Base-by-base conservation (phyloP, 2,113 vertebrate genomes). In the Hoplias malabaricus region DNA sequence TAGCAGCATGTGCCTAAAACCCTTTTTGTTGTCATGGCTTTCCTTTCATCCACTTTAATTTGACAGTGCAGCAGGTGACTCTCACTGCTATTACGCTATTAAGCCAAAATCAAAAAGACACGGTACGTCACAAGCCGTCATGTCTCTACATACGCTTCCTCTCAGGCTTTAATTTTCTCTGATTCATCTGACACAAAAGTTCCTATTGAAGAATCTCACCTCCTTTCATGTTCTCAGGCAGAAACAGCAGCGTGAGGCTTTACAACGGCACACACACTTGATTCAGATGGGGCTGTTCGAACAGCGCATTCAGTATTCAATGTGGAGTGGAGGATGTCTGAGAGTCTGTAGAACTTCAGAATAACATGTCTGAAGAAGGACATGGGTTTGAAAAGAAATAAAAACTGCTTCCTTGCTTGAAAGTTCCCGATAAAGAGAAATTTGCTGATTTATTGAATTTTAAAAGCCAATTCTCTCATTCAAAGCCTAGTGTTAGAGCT, bases 61-160 rank as follows among this genome's bases (percentile, higher is more conserved):
- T 46, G 75, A 77, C 53, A 69, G 6, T 13, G 36, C 63, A 59
- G 36, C 31, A 33, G 50, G 19, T 57, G 33, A 68, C 19, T 57
- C 42, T 8, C n/a, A 25, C 16, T 12, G 50, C 46, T 68, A 34
- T 77, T 48, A 69, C 23, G 62, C 21, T 56, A 33, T 56, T 67
- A 42, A 68, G 36, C n/a, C 27, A 68, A 50, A n/a, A 76, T 68
- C 63, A 46, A 43, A 57, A 36, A 68, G 33, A 65, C 40, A 65
- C 7, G 29, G 4, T 61, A 14, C 29, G 48, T 74, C 27, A 14
- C 16, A 48, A 57, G 9, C 16, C 12, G 57, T 36, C 42, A 11
- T 11, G 29, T 50, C 48, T 66, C 43, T 14, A n/a, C 29, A 50
- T 19, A 11, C 27, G 19, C 5, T 2, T 3, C 29, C 10, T 34